Conservation (phyloP, 2,797 vertebrate species). For the Petrocephalus sullivani region DNA sequence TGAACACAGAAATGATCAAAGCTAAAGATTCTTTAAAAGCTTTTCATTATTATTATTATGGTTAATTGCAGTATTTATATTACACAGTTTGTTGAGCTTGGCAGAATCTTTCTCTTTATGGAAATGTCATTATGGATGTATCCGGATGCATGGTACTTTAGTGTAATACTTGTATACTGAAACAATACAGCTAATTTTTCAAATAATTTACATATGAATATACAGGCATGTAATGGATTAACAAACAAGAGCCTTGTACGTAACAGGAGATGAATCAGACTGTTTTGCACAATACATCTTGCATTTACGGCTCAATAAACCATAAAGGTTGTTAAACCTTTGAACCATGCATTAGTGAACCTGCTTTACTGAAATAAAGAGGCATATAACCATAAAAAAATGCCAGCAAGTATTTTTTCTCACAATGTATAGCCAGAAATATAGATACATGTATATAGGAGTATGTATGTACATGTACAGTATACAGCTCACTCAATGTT, state of each 20-base stretch:
- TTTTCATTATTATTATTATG: not conserved
- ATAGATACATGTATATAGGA: no score
- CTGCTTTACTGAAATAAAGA: not conserved
- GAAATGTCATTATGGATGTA: not conserved
- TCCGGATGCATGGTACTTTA: not conserved
- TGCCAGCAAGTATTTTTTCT: no score
- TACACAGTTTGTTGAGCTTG: not conserved
- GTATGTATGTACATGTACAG: no score
- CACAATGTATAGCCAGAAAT: no score
- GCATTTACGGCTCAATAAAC: not conserved
- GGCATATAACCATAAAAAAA: not conserved
- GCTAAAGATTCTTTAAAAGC: not conserved
- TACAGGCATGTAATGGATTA: not conserved
- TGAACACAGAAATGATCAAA: not conserved
- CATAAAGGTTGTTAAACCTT: not conserved
- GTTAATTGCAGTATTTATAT: not conserved
- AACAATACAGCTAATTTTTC: not conserved
- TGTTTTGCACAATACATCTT: not conserved
- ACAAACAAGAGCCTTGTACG: not conserved
- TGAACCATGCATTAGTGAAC: not conserved
- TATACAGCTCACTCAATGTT: no score
- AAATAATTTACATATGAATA: conserved; percentile 7
- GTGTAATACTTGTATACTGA: not conserved
- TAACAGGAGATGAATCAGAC: not conserved
- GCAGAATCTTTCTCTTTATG: not conserved